Evolutionary conservation across 2,113 vertebrate genomes (phyloP).

Genomic region (Eolophus roseicapilla): DNA sequence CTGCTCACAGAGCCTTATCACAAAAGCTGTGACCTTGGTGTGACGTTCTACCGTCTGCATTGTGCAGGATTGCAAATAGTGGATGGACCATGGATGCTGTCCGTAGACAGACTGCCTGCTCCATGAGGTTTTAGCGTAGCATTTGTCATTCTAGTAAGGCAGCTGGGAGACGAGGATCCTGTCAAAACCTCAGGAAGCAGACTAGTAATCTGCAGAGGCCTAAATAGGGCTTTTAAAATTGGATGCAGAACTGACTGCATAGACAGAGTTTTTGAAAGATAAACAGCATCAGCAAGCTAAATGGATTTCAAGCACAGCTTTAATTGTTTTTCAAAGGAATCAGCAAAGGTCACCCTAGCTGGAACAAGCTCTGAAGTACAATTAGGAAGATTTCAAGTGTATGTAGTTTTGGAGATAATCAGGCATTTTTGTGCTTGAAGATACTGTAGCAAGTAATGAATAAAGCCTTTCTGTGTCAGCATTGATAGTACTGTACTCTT

Average conservation of each 20-base stretch:
- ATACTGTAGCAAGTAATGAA: not conserved
- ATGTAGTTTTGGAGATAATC: constrained; percentile 11
- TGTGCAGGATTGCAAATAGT: not conserved
- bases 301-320: constrained; percentile 39
- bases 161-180: constrained; percentile 1
- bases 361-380: constrained; percentile 23
- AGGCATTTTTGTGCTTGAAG: not conserved
- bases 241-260: constrained; percentile 37
- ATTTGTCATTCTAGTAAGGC: not conserved
- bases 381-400: constrained; percentile 33
- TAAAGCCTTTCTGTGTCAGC: not conserved
- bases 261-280: constrained; percentile 21
- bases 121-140: not conserved
- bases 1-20: not conserved
- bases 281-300: constrained; percentile 38
- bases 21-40: not conserved
- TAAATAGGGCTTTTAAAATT: constrained; percentile 41
- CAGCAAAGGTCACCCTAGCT: constrained; percentile 17
- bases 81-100: rapidly evolving
- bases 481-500: not conserved
- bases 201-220: constrained; percentile 23
- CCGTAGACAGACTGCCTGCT: not conserved
- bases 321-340: constrained; percentile 44
- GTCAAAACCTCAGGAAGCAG: constrained; percentile 1
- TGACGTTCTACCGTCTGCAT: rapidly evolving